Conservation (phyloP, 2,888 invertebrate genomes). For the Volucella inanis region DNA sequence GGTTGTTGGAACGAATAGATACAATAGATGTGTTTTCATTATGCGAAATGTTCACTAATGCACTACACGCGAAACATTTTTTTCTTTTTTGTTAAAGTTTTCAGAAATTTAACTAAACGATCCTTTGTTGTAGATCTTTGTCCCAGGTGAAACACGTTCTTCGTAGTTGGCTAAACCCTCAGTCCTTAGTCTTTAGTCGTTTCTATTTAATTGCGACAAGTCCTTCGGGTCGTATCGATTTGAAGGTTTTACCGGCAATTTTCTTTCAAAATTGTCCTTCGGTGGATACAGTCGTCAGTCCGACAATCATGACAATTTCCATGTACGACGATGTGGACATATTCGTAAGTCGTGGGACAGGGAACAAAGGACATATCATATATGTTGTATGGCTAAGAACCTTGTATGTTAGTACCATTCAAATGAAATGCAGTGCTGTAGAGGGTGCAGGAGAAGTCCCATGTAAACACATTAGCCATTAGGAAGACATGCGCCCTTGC, state of each 20-base stretch:
- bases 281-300: conserved; percentile 23
- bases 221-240: conserved; percentile 56
- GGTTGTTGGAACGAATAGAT: too few relatives aligned
- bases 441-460: conserved; percentile 1
- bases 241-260: conserved; percentile 22
- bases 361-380: too few relatives aligned
- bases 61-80: neutral
- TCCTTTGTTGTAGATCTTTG: neutral
- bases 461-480: conserved; percentile 47
- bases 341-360: too few relatives aligned
- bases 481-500: conserved; percentile 68
- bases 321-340: neutral
- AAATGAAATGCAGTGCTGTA: neutral
- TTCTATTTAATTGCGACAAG: conserved; percentile 41
- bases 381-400: conserved; percentile 4
- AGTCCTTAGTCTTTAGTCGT: neutral
- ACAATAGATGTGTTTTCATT: neutral
- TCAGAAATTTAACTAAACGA: neutral
- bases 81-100: neutral
- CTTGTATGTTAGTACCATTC: conserved; percentile 22
- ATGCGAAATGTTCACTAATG: conserved; percentile 18
- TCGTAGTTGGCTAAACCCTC: neutral
- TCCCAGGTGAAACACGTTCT: conserved; percentile 14
- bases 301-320: conserved; percentile 53
- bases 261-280: conserved; percentile 41